Base-by-base conservation (phyloP, 2,797 vertebrate genomes). In the Kryptolebias ocellatus region DNA sequence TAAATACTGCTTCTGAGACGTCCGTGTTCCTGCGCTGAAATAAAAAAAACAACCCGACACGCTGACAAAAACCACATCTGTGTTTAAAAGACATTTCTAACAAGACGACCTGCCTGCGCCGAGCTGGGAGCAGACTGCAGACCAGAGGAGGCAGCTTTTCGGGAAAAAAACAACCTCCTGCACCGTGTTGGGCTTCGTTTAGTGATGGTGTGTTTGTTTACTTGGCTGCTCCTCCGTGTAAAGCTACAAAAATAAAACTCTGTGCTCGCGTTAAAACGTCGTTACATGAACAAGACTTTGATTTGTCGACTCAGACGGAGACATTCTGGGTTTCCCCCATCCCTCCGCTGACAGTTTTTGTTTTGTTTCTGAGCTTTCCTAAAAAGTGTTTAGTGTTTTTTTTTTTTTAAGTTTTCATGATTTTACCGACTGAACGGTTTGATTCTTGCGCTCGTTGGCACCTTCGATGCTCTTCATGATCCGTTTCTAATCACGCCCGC, bases 1-100 rank as follows among this genome's bases (percentile, higher is more conserved):
- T 70, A 76, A 79, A 80, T 72, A 78, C 67, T 69, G 71, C 53
- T 17, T 66, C 39, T 74, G 61, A 80, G 54, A 79, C 72, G 67
- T 70, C 79, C 74, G 74, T 73, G 64, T 64, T 74, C 65, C 14
- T 24, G 20, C 20, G 20, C 20, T 24, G 44, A 7, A 83, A 74
- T 66, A 77, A 74, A 39, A 39, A 76, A 81, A 68, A 64, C 62
- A 80, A 70, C 64, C 60, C 52, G 72, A 76, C 67, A 53, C 0
- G 37, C 27, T 15, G 50, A 58, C 6, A 66, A 64, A 67, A 61
- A 8, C n/a, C 49, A 37, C 47, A 56, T 59, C 6, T 39, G 29
- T 29, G 27, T 66, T 49, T 61, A 52, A 62, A 53, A 39, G 37
- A 16, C 37, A 15, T 18, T 56, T 47, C 1, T 0, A 47, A 6